Base-by-base conservation (phyloP, 2,888 invertebrate species). In the Dryobotodes eremita region DNA sequence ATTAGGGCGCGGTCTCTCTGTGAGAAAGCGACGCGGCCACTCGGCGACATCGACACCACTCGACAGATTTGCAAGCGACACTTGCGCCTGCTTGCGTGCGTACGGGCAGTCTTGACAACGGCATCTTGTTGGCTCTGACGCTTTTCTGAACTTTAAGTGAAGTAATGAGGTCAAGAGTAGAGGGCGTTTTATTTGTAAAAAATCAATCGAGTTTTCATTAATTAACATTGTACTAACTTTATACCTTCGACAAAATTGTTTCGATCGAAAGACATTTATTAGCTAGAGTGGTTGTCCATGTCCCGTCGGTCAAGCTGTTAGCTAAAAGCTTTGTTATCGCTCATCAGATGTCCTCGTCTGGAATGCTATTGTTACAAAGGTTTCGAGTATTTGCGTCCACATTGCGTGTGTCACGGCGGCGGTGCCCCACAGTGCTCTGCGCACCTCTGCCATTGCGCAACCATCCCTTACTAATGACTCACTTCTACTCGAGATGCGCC, bases 1-100 rank as follows among this genome's bases (percentile, higher is more conserved):
- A 96, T 96, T 95, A 95, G 95, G 91, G 90, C 94, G 91, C 92
- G 86, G 90, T 72, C 36, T 85, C 92, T 89, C 90, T 92, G 91
- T 92, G 93, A 90, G 92, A 91, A 91, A 89, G 90, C 90, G 83
- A 75, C 68, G 81, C 84, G 61, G 76, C 88, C 83, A 76, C 85
- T 81, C 75, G 70, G 79, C 62, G 75, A 75, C 85, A 87, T 80
- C 80, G 57, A 82, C 64, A 62, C 31, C 53, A 10, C 69, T 48
- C 75, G 68, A 61, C 85, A 87, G 91, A 92, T 93, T 92, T 90
- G 93, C 94, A 91, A 90, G 88, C 88, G 64, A 80, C 78, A 79
- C 77, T 57, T 74, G 48, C 75, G 75, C 57, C 77, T 83, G 68
- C 69, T 15, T 23, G 31, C 55, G 10, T 46, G 46, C 6, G 23